These are phyloP conservation scores for Chelonus formosanus DNA, from an alignment of 2,888 invertebrate genomes.

Conservation along the genomic window DNA sequence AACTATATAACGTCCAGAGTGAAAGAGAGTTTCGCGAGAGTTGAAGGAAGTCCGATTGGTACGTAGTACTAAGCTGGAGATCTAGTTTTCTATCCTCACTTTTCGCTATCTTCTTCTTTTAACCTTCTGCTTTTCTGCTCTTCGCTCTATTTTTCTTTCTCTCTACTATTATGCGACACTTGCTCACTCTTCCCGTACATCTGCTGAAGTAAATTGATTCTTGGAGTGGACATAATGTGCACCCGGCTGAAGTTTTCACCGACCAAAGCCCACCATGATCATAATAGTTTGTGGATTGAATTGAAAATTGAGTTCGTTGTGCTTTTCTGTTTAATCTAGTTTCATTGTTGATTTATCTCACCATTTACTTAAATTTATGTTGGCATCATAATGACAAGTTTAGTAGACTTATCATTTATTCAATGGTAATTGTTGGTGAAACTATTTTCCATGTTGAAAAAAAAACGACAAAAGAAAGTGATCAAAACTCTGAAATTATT, in stretches of 20 bases:
- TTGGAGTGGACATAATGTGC: conserved; percentile 25
- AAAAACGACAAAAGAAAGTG: too few species aligned
- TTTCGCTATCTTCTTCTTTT: background rate
- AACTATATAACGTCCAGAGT: background rate
- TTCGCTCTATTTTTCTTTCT: background rate
- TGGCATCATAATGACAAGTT: background rate
- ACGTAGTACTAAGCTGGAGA: conserved; percentile 4
- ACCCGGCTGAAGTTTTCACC: conserved; percentile 11
- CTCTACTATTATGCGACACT: background rate
- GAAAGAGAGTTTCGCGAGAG: conserved; percentile 1
- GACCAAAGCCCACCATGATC: conserved; percentile 5
- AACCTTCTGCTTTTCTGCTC: too few species aligned
- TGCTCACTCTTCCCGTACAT: conserved; percentile 8
- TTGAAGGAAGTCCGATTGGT: conserved; percentile 15
- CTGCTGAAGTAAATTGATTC: conserved; percentile 24
- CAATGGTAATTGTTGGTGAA: too few species aligned
- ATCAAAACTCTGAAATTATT: too few species aligned
- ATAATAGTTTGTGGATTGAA: conserved; percentile 16
- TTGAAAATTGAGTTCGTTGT: conserved; percentile 9
- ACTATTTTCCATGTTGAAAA: too few species aligned
- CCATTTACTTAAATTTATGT: background rate
- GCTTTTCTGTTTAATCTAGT: background rate
- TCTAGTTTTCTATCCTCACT: background rate
- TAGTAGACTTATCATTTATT: too few species aligned
- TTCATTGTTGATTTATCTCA: background rate